phyloP scores from a whole-genome alignment of 2,113 vertebrate genomes.

The Pseudolaguvia tuberculata region DNA sequence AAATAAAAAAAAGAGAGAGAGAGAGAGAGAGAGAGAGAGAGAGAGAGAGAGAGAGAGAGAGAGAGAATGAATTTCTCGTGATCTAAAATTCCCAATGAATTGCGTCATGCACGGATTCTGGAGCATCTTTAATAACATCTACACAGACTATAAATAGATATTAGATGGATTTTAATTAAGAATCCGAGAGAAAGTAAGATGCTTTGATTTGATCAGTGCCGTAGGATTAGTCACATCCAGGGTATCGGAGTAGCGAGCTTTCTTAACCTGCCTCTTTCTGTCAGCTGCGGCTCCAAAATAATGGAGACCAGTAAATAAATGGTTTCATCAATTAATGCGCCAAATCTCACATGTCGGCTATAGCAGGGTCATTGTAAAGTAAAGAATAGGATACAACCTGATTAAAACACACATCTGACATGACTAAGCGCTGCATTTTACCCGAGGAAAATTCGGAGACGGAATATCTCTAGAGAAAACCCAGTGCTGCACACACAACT shows the following conservation, averaged over 20 bases:
- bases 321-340: constrained; percentile 23
- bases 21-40: too few relatives aligned
- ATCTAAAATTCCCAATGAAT: background rate
- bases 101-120: background rate
- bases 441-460: constrained; percentile 18
- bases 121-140: background rate
- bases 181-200: background rate
- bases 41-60: too few relatives aligned
- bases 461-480: constrained; percentile 13
- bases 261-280: constrained; percentile 25
- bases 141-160: background rate
- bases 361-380: background rate
- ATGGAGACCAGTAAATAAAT: constrained; percentile 19
- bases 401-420: background rate
- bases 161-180: background rate
- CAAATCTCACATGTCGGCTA: constrained; percentile 20
- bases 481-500: constrained; percentile 30
- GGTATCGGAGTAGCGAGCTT: constrained; percentile 27
- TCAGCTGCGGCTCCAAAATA: background rate
- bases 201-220: constrained; percentile 22
- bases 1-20: too few relatives aligned
- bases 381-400: constrained; percentile 1
- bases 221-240: constrained; percentile 45
- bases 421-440: constrained; percentile 15
- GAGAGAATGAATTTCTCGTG: too few relatives aligned